Evolutionary conservation across 2,888 invertebrate genomes (phyloP), one percentile per base, ranked within the genome.

Genomic region (Andricus curvator): DNA sequence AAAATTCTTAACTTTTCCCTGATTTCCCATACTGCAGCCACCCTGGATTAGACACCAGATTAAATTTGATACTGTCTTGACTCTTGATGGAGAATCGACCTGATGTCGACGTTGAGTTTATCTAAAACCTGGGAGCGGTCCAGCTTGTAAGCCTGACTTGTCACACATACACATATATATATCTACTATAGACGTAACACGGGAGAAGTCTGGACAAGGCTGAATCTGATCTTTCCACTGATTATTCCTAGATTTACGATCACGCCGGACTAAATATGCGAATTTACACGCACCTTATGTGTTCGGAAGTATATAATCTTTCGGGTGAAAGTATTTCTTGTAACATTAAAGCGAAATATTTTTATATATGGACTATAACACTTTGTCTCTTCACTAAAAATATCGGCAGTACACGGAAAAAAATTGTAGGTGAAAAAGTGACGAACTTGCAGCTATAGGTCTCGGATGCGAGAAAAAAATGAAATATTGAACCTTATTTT

Each of bases 111-210:
- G 68, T 25, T 68, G 9, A 68, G 44, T 68, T 68, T 68, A 68
- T 68, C 44, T 68, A 68, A 68, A 68, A 68, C 17, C 41, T 68
- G 44, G 68, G 44, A 68, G 68, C 68, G 68, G 68, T 68, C 68
- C 68, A 48, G 44, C 68, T 68, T 68, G 22, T 60, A 68, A 68
- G 68, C 11, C 68, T 13, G 22, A 68, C 25, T 48, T 44, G 22
- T 68, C 44, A 25, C 41, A 22, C 25, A 17, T 44, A 68, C 22
- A 68, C 15, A 68, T 48, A 25, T 22, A 68, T 48, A 25, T 22
- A 17, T 68, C 68, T 44, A 48, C 17, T 68, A 37, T 37, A 37
- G 37, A 37, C 44, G 37, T 66, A 66, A 68, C 68, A 68, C 44
- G 44, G 68, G 44, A 44, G 44, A 68, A 25, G 68, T 48, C 68